Evolutionary conservation across 2,797 vertebrate genomes (phyloP).

Genomic region (Phrynocephalus guinanensis): DNA sequence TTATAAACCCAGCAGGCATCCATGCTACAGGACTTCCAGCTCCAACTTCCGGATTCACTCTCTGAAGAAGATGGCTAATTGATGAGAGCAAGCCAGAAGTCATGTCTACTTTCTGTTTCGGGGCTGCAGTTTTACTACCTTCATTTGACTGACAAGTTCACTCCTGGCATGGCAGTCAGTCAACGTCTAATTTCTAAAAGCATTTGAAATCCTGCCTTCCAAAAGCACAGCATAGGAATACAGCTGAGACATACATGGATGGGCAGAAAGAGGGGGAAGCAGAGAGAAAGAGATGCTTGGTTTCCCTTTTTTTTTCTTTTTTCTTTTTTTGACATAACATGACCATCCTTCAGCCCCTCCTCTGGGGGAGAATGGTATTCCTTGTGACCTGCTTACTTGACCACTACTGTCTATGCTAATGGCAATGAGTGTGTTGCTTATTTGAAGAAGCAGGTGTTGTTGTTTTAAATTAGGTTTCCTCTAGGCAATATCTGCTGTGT

Average conservation of each 20-base stretch:
- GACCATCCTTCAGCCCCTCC: slow-evolving; percentile 46
- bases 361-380: slow-evolving; percentile 18
- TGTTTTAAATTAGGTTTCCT: background rate
- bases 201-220: slow-evolving; percentile 27
- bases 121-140: slow-evolving; percentile 31
- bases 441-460: background rate
- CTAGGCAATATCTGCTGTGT: background rate
- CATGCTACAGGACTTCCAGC: background rate
- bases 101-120: background rate
- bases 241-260: slow-evolving; percentile 44
- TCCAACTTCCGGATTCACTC: slow-evolving; percentile 5
- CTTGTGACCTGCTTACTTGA: slow-evolving; percentile 4
- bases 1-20: slow-evolving; percentile 11
- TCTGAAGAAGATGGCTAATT: background rate
- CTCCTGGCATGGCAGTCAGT: slow-evolving; percentile 50
- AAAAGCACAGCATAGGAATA: background rate
- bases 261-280: too few species aligned
- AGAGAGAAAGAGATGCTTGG: background rate
- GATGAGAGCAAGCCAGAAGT: slow-evolving; percentile 28
- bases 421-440: background rate
- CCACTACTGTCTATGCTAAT: background rate
- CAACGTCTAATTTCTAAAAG: slow-evolving; percentile 36
- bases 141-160: slow-evolving; percentile 45
- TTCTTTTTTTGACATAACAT: background rate
- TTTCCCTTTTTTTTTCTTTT: background rate